phyloP scores from a whole-genome alignment of 1,140 invertebrate genomes.

The Bicyclus anynana region DNA sequence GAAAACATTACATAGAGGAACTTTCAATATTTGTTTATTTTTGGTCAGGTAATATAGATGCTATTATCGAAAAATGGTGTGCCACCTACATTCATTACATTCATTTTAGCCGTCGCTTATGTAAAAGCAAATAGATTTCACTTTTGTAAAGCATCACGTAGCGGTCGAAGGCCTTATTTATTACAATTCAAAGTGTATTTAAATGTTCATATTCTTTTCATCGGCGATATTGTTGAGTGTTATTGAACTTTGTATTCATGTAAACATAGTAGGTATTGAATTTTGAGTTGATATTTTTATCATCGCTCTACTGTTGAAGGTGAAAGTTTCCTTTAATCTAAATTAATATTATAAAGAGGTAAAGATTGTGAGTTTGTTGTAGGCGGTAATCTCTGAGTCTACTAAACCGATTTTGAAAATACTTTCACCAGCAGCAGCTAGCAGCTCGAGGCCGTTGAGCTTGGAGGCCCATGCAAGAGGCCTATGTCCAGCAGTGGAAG shows the following conservation, averaged over 20 bases:
- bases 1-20: too few species aligned
- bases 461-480: too few species aligned
- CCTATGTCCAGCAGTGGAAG: too few species aligned
- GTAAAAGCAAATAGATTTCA: constrained; percentile 12
- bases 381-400: too few species aligned
- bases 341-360: too few species aligned
- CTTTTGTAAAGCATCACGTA: neutral
- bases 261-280: neutral
- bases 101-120: neutral
- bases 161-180: neutral
- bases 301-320: too few species aligned
- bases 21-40: too few species aligned
- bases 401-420: too few species aligned
- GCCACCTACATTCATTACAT: neutral
- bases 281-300: neutral
- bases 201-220: neutral
- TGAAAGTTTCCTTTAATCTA: too few species aligned
- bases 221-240: neutral
- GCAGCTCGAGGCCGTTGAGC: too few species aligned
- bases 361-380: too few species aligned
- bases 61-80: neutral
- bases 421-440: too few species aligned
- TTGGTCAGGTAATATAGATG: neutral
- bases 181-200: neutral
- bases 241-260: neutral